Conservation (phyloP, 2,888 invertebrate species). For the Panorpa germanica region DNA sequence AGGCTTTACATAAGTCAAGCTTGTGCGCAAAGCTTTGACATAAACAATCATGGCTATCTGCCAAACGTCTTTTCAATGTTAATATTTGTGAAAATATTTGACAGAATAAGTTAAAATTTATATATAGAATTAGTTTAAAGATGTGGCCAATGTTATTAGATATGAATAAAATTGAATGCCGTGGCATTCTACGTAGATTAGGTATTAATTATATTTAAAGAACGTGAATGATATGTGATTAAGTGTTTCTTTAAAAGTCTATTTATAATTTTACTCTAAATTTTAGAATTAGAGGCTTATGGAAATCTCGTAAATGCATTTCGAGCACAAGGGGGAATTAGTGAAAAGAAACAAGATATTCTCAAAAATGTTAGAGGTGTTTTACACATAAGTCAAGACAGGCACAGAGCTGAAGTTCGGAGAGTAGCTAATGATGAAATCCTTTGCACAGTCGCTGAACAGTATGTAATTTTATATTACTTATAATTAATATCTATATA, state of each 20-base stretch:
- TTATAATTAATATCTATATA: slow-evolving; percentile 4
- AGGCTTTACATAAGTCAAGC: no score
- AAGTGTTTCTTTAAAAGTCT: slow-evolving; percentile 5
- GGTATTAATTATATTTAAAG: slow-evolving; percentile 32
- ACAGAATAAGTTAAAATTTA: not conserved
- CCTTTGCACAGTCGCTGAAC: slow-evolving; percentile 72
- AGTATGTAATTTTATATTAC: slow-evolving; percentile 35
- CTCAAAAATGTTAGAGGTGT: slow-evolving; percentile 65
- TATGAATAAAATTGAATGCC: slow-evolving; percentile 78
- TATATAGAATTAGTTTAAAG: no score
- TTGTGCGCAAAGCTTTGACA: no score
- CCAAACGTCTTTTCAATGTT: no score
- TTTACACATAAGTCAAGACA: slow-evolving; percentile 73
- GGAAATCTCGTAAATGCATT: slow-evolving; percentile 76
- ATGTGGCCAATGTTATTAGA: slow-evolving; percentile 54
- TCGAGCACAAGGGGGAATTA: slow-evolving; percentile 79
- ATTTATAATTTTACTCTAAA: slow-evolving; percentile 20
- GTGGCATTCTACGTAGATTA: slow-evolving; percentile 68
- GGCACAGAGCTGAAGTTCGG: slow-evolving; percentile 82
- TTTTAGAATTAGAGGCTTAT: slow-evolving; percentile 81
- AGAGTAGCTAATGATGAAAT: slow-evolving; percentile 85
- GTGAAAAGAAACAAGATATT: slow-evolving; percentile 64
- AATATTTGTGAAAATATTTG: not conserved
- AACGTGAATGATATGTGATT: slow-evolving; percentile 4
- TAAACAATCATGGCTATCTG: no score